A percentile compares a stretch with the other conserved stretches of the same genome.
phyloP scores from a whole-genome alignment of 2,888 invertebrate species.

The Ophonus ardosiacus region DNA sequence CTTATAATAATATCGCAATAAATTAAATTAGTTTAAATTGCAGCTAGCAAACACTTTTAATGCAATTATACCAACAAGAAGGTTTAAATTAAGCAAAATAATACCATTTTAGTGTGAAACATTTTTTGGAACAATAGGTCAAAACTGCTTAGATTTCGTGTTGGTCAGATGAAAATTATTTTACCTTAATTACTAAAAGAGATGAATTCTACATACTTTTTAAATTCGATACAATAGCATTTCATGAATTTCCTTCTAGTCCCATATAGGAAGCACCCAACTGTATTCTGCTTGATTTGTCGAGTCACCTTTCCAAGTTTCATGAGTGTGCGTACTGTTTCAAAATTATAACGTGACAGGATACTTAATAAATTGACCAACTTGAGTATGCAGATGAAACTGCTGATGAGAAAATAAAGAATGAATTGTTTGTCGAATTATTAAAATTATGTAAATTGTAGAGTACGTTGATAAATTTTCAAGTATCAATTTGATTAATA shows the following conservation, averaged over 20 bases:
- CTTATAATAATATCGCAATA: too few species aligned
- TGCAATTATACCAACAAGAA: too few species aligned
- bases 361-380: conserved; percentile 38
- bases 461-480: conserved; percentile 32
- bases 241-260: neutral
- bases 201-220: too few species aligned
- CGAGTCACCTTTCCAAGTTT: neutral
- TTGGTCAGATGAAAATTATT: too few species aligned
- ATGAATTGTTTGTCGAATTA: conserved; percentile 27
- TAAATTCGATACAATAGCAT: too few species aligned
- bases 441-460: conserved; percentile 48
- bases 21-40: too few species aligned
- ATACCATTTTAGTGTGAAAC: too few species aligned
- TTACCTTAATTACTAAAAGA: too few species aligned
- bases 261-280: neutral
- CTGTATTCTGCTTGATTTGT: neutral
- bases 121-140: too few species aligned
- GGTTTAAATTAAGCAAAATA: too few species aligned
- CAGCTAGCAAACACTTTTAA: too few species aligned
- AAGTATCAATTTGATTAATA: conserved; percentile 44
- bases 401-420: conserved; percentile 25
- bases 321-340: conserved; percentile 27
- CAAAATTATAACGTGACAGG: conserved; percentile 28
- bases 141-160: too few species aligned
- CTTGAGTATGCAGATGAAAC: conserved; percentile 8